Conservation (phyloP, 2,888 invertebrate species). For the Anthrax anthrax region DNA sequence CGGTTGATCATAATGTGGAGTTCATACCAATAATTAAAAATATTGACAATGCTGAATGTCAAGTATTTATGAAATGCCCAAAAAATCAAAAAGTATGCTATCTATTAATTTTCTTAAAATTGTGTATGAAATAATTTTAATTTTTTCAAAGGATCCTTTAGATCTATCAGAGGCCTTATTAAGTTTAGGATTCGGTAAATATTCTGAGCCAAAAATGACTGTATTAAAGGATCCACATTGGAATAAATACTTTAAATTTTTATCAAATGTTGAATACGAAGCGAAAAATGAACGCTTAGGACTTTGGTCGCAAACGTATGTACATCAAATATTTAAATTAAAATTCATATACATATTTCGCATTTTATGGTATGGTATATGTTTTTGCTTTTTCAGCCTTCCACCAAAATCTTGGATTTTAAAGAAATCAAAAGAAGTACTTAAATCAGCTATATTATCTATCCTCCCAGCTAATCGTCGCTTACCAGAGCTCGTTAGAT, state of each 20-base stretch:
- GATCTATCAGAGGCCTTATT: conserved; percentile 29
- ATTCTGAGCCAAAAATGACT: conserved; percentile 12
- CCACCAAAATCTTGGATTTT: conserved; percentile 16
- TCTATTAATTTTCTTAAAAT: neutral
- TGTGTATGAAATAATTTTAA: neutral
- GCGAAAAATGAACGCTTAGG: conserved; percentile 14
- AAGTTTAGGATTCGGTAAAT: conserved; percentile 28
- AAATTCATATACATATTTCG: neutral
- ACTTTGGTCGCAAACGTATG: conserved; percentile 14
- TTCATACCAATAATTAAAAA: conserved; percentile 33
- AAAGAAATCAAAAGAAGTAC: conserved; percentile 7
- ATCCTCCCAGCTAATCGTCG: conserved; percentile 18
- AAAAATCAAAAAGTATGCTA: conserved; percentile 19
- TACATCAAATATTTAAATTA: neutral
- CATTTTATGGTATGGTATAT: no score
- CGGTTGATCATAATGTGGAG: conserved; percentile 30
- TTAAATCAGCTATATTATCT: conserved; percentile 10
- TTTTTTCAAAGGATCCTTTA: neutral
- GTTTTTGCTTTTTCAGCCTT: conserved; percentile 9
- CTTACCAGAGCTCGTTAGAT: conserved; percentile 27
- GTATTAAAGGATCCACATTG: conserved; percentile 8
- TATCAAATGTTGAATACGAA: conserved; percentile 21
- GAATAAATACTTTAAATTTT: conserved; percentile 24
- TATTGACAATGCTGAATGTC: conserved; percentile 34
- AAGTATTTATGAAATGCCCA: conserved; percentile 30